Base-by-base conservation (phyloP, 2,888 invertebrate genomes). In the Gibbula magus region DNA sequence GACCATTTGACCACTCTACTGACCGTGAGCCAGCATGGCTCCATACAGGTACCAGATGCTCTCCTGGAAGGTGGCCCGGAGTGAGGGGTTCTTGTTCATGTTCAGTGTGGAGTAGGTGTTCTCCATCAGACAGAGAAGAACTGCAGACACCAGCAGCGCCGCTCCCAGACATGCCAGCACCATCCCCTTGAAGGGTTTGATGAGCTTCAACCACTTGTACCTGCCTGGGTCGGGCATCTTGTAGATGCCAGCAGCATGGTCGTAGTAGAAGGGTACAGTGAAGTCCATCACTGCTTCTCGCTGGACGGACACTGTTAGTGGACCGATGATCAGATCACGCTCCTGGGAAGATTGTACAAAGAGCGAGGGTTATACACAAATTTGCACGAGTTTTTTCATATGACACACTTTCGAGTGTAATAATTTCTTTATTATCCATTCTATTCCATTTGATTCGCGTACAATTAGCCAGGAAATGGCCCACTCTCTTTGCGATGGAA, bases 1-100 rank as follows among this genome's bases (percentile, higher is more conserved):
- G n/a, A 45, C 45, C 4, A 45, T 10, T 1, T 1, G 4, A 10
- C 1, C 13, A 45, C 22, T 61, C 2, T n/a, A n/a, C 39, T 74
- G 20, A 74, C 74, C 74, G 51, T 74, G 74, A 22, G 74, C 39
- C 20, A 74, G 25, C 51, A 74, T 51, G 2, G 74, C 74, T 10
- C 74, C 74, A 51, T 74, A 74, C 4, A 74, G 16, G 74, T 74
- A 74, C 74, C 74, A 74, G 16, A 74, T 25, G 25, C 74, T 51
- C 10, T 51, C 51, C n/a, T 74, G 74, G 51, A 74, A 74, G 51
- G 25, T 18, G 20, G 5, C 25, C 10, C 51, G 22, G n/a, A n/a
- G 10, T 8, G 22, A 13, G 22, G 39, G 22, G 20, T 20, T 25
- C 29, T 25, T 61, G 61, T 4, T 0, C 16, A 7, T 8, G 16